Evolutionary conservation across 2,888 invertebrate genomes (phyloP).

Genomic region (Micoletzkya japonica): DNA sequence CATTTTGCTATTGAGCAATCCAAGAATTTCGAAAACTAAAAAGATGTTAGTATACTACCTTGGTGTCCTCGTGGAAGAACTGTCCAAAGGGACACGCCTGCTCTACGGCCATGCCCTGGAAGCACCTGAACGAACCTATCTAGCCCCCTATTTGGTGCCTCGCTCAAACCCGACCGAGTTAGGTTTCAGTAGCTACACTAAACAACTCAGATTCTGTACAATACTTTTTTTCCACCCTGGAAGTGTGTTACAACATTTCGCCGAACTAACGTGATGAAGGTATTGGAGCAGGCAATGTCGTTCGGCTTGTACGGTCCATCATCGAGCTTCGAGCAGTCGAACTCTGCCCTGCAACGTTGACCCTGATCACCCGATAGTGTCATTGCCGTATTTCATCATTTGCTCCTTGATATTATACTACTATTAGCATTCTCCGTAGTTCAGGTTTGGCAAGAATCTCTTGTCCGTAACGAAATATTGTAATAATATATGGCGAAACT

Average conservation of each 20-base stretch:
- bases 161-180: too few species aligned
- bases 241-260: too few species aligned
- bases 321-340: constrained; percentile 14
- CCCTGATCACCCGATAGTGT: background rate
- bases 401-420: too few species aligned
- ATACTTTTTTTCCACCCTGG: too few species aligned
- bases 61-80: constrained; percentile 13
- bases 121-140: constrained; percentile 17
- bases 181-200: too few species aligned
- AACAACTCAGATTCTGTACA: too few species aligned
- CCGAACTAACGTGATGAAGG: constrained; percentile 25
- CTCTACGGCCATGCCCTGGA: constrained; percentile 21
- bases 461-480: background rate
- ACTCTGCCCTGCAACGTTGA: constrained; percentile 10
- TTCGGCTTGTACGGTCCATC: constrained; percentile 26
- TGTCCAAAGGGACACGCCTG: constrained; percentile 24
- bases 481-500: background rate
- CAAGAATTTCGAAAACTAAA: background rate
- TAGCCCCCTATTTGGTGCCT: too few species aligned
- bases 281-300: constrained; percentile 27
- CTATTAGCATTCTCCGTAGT: too few species aligned
- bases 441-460: background rate
- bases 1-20: background rate
- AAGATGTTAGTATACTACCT: background rate
- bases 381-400: background rate